phyloP scores from a whole-genome alignment of 2,113 vertebrate species.

The Pycnonotus jocosus region DNA sequence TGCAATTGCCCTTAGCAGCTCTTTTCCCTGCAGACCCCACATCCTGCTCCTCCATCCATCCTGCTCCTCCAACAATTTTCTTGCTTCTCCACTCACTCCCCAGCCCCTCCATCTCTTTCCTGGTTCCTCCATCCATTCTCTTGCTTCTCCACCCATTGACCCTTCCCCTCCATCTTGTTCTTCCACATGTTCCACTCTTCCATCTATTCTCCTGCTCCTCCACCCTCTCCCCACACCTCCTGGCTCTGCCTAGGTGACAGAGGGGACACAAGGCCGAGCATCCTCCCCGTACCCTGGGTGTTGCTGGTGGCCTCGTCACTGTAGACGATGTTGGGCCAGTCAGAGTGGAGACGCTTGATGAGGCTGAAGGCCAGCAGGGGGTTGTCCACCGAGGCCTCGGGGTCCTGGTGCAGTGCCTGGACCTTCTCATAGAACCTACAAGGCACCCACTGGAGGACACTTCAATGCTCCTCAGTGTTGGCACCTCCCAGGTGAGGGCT shows the following conservation, averaged over 20 bases:
- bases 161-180: neutral
- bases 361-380: constrained; percentile 87
- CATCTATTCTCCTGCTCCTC: neutral
- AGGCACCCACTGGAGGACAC: neutral
- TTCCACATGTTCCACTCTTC: neutral
- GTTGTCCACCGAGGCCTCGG: constrained; percentile 72
- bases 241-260: neutral
- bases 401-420: constrained; percentile 73
- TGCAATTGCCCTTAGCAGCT: accelerated
- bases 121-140: neutral
- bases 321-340: constrained; percentile 85
- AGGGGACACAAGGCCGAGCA: accelerated
- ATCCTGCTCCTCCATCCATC: neutral
- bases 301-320: constrained; percentile 81
- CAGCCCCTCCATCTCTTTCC: accelerated
- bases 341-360: constrained; percentile 88
- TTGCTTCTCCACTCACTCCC: accelerated
- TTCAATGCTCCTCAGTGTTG: accelerated
- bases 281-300: constrained; percentile 64
- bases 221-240: neutral
- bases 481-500: accelerated
- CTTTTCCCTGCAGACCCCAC: neutral
- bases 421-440: constrained; percentile 88
- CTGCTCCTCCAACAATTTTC: neutral
- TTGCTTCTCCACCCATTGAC: neutral